Conservation (phyloP, 2,797 vertebrate genomes). For the Halcyon chelicuti region DNA sequence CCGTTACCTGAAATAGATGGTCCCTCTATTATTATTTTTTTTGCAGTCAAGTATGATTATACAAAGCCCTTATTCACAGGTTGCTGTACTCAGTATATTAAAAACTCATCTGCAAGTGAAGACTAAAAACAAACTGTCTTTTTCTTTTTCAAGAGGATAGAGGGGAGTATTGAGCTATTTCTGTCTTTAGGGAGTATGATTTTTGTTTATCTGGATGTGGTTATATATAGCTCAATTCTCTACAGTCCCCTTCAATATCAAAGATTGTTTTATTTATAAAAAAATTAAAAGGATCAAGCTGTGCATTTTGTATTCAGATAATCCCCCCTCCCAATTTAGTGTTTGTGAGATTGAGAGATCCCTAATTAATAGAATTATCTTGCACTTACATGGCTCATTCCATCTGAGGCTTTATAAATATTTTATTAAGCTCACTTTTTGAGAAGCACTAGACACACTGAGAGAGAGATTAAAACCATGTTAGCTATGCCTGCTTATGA, state of each 20-base stretch:
- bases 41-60: neutral
- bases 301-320: constrained; percentile 47
- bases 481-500: neutral
- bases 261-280: constrained; percentile 54
- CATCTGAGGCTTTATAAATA: constrained; percentile 41
- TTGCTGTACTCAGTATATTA: neutral
- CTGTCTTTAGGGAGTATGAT: neutral
- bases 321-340: neutral
- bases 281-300: constrained; percentile 60
- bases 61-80: neutral
- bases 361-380: constrained; percentile 65
- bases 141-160: constrained; percentile 18
- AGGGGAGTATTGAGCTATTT: constrained; percentile 29
- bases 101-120: neutral
- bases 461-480: neutral
- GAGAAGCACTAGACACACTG: neutral
- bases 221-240: constrained; percentile 34
- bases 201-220: constrained; percentile 46
- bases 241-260: constrained; percentile 25
- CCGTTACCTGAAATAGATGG: neutral
- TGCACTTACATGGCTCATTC: constrained; percentile 56
- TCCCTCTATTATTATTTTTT: neutral
- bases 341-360: constrained; percentile 49
- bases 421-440: constrained; percentile 59
- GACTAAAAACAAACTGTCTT: constrained; percentile 21